A percentile compares a stretch with the other conserved stretches of the same genome.
Conservation (phyloP, 2,797 vertebrate species). For the Ctenopoma multispine region DNA sequence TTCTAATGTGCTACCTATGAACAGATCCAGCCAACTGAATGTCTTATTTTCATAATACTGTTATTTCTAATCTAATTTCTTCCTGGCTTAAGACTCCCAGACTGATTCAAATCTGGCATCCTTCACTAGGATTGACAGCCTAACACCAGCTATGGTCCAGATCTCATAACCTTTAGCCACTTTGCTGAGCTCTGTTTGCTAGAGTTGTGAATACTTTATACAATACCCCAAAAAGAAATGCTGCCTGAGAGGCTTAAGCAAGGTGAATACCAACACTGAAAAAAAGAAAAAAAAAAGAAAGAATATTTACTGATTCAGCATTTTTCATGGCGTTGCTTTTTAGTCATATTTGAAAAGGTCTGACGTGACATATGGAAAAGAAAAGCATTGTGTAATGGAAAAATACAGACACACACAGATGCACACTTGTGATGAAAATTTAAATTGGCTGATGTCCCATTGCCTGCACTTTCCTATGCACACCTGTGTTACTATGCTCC, state of each 20-base stretch:
- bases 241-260: constrained; percentile 28
- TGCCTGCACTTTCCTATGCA: constrained; percentile 8
- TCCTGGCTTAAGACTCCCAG: constrained; percentile 10
- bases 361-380: background rate
- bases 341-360: background rate
- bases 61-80: background rate
- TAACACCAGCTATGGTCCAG: constrained; percentile 44
- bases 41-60: background rate
- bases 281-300: background rate
- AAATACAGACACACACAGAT: background rate
- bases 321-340: background rate
- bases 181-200: constrained; percentile 48
- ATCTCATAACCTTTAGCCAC: constrained; percentile 56
- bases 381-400: background rate
- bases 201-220: constrained; percentile 33
- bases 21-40: background rate
- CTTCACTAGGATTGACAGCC: constrained; percentile 43
- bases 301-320: background rate
- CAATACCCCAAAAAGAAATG: constrained; percentile 24
- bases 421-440: background rate
- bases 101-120: constrained; percentile 29
- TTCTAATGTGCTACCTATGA: background rate
- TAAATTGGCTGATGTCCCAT: constrained; percentile 1
- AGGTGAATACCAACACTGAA: background rate
- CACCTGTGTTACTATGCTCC: constrained; percentile 19